These are phyloP conservation scores for Gryllus bimaculatus DNA, from an alignment of 1,140 invertebrate genomes.

Conservation along the genomic window DNA sequence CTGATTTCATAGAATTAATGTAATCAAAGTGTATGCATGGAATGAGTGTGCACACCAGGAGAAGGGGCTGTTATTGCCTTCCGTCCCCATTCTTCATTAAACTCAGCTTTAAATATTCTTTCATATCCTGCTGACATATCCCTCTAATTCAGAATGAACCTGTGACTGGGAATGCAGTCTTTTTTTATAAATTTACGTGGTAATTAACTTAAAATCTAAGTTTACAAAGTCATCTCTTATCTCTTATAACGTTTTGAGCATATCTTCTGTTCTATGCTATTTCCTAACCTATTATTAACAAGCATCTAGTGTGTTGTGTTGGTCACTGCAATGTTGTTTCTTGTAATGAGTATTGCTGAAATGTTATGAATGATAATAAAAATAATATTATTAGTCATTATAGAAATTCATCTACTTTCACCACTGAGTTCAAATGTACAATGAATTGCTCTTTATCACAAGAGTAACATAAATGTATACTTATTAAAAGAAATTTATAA, in stretches of 20 bases:
- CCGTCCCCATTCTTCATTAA: conserved; percentile 7
- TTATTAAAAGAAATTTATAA: not conserved
- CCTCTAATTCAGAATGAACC: not conserved
- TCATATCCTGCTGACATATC: not conserved
- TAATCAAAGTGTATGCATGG: conserved; percentile 7
- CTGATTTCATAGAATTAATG: not conserved
- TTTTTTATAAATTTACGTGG: not conserved
- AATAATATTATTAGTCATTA: not conserved
- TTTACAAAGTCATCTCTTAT: not conserved
- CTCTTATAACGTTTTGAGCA: not conserved
- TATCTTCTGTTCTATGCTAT: too few relatives aligned
- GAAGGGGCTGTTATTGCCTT: not conserved
- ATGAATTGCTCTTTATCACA: not conserved
- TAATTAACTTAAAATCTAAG: not conserved
- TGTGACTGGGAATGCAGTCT: not conserved
- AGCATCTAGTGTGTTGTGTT: too few relatives aligned
- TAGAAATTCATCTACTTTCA: not conserved
- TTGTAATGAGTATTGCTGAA: not conserved
- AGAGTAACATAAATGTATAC: not conserved
- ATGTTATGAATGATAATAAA: not conserved
- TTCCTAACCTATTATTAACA: too few relatives aligned
- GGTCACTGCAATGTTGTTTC: not conserved
- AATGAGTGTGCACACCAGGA: not conserved
- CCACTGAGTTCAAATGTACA: not conserved
- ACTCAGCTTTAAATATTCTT: not conserved